A percentile compares a stretch with the other conserved stretches of the same genome.
phyloP scores from a whole-genome alignment of 1,140 invertebrate species.

The Cyrtorhinus lividipennis region DNA sequence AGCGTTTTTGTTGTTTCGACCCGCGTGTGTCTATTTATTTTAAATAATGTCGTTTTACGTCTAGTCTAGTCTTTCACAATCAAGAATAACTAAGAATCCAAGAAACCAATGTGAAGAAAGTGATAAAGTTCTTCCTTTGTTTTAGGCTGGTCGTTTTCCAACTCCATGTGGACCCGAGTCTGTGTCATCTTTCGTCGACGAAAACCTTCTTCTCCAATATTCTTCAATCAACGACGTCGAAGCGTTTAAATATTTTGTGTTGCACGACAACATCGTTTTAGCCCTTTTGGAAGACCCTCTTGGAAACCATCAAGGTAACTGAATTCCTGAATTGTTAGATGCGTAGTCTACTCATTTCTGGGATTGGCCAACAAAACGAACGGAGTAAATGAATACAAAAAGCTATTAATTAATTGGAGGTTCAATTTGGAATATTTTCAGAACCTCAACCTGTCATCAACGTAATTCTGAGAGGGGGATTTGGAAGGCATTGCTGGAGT shows the following conservation, averaged over 20 bases:
- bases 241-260: conserved; percentile 48
- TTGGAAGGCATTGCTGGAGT: conserved; percentile 87
- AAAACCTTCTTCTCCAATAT: conserved; percentile 65
- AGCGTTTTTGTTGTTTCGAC: no score
- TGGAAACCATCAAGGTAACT: conserved; percentile 52
- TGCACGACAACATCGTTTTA: conserved; percentile 76
- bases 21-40: no score
- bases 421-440: no score
- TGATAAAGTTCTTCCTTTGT: no score
- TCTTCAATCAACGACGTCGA: not conserved
- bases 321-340: not conserved
- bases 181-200: conserved; percentile 72
- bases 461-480: conserved; percentile 74
- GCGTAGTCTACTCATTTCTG: no score
- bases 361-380: no score
- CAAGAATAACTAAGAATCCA: no score
- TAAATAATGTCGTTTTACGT: no score
- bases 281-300: conserved; percentile 82
- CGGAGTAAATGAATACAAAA: no score
- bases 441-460: conserved; percentile 44
- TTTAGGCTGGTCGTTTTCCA: conserved; percentile 62
- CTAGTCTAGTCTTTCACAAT: no score
- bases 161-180: conserved; percentile 70
- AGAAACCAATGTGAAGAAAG: no score
- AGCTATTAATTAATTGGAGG: no score